These are phyloP conservation scores for Pollimyrus isidori DNA, from an alignment of 2,113 vertebrate species.

Conservation along the genomic window DNA sequence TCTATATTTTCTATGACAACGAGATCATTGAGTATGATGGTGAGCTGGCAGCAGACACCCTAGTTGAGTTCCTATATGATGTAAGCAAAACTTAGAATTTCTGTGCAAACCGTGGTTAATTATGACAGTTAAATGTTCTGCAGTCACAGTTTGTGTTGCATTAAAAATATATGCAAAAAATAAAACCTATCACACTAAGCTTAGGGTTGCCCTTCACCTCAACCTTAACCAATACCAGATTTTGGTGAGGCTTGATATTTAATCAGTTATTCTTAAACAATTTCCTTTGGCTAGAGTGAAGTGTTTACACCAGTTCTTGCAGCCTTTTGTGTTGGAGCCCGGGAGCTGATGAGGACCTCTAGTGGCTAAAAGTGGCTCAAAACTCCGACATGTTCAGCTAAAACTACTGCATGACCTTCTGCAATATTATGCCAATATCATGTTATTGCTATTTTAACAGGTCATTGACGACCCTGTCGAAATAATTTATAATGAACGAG, in stretches of 20 bases:
- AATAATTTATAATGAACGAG: constrained; percentile 73
- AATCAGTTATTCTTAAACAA: neutral
- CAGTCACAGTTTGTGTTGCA: neutral
- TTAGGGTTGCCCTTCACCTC: neutral
- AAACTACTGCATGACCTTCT: neutral
- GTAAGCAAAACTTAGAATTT: constrained; percentile 53
- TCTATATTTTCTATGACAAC: constrained; percentile 81
- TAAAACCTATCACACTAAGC: neutral
- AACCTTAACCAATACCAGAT: neutral
- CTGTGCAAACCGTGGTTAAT: neutral
- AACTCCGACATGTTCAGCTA: neutral
- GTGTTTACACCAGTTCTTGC: neutral
- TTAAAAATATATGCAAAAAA: neutral
- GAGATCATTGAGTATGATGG: constrained; percentile 87
- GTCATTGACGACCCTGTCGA: constrained; percentile 78
- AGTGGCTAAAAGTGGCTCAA: neutral
- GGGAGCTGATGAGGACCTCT: neutral
- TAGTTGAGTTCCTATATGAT: constrained; percentile 85
- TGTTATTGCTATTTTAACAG: constrained; percentile 34
- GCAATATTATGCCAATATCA: neutral
- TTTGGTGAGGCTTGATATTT: neutral
- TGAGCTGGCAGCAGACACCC: constrained; percentile 74
- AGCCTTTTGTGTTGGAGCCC: neutral
- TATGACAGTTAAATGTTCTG: neutral
- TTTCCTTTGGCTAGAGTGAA: neutral